phyloP scores from a whole-genome alignment of 30 jellyfish, hydroid and myxozoan species.

The Mastigias papua region DNA sequence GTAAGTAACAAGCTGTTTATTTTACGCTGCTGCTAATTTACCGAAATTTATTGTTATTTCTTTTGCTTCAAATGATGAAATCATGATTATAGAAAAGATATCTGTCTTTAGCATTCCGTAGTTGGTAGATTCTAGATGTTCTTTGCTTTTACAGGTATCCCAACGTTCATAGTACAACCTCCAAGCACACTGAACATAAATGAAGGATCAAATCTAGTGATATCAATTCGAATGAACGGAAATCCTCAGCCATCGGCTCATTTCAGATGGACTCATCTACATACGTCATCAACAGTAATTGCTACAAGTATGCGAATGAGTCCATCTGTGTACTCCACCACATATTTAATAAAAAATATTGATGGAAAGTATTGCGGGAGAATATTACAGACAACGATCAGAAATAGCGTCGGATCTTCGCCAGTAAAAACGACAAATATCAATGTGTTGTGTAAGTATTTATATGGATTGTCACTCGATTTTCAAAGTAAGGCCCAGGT shows the following conservation, averaged over 20 bases:
- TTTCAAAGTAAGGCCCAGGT: no score
- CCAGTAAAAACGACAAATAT: not conserved
- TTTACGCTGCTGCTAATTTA: no score
- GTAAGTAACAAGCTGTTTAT: no score
- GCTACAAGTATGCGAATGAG: not conserved
- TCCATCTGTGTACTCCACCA: not conserved
- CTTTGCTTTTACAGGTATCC: not conserved
- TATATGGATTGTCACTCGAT: no score
- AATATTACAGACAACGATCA: not conserved
- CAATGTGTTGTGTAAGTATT: not conserved
- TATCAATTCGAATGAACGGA: not conserved
- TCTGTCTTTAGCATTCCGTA: no score
- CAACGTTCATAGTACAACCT: not conserved
- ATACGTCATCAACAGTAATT: not conserved
- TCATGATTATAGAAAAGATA: no score
- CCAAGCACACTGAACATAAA: not conserved
- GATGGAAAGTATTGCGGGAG: not conserved
- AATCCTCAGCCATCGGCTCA: not conserved
- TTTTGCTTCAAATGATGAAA: no score
- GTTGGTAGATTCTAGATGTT: no score
- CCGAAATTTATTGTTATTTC: no score
- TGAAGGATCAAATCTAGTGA: not conserved
- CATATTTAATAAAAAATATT: not conserved
- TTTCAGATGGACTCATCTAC: not conserved
- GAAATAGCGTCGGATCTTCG: not conserved